Percentiles rank a stretch among this genome's conserved stretches.
Evolutionary conservation across 2,113 vertebrate genomes (phyloP).

Genomic region (Spilogale gracilis): DNA sequence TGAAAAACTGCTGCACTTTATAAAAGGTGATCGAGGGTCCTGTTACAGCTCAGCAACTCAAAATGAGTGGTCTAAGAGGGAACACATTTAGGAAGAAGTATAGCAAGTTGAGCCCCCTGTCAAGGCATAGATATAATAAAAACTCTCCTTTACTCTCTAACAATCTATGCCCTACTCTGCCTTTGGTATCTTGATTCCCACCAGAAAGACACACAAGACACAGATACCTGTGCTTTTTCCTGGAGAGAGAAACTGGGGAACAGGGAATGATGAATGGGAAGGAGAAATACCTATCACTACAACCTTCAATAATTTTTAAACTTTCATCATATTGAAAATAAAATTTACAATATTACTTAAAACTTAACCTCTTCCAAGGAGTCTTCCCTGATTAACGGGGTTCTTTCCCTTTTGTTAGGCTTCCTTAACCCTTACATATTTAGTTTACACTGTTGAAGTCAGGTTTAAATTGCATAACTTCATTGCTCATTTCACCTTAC

Average conservation of each 20-base stretch:
- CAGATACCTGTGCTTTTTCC: constrained; percentile 7
- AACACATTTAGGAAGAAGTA: background rate
- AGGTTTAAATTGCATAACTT: background rate
- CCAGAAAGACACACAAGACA: constrained; percentile 12
- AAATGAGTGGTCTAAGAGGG: background rate
- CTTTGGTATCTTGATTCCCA: background rate
- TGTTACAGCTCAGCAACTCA: background rate
- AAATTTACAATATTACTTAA: constrained; percentile 3
- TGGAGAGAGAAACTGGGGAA: background rate
- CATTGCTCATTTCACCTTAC: constrained; percentile 9
- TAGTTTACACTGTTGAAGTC: background rate
- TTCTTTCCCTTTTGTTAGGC: constrained; percentile 15
- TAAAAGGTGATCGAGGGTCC: background rate
- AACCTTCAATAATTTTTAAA: background rate
- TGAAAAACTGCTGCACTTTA: background rate
- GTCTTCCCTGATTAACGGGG: background rate
- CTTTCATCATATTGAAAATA: constrained; percentile 39
- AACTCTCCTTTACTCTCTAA: background rate
- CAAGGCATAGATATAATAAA: background rate
- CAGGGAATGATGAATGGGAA: constrained; percentile 28
- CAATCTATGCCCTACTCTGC: background rate
- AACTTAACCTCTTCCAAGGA: constrained; percentile 18
- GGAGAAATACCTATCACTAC: background rate
- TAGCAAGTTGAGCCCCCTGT: background rate
- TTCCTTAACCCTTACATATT: background rate